Evolutionary conservation across 2,113 vertebrate genomes (phyloP).

Genomic region (Thamnaconus septentrionalis): DNA sequence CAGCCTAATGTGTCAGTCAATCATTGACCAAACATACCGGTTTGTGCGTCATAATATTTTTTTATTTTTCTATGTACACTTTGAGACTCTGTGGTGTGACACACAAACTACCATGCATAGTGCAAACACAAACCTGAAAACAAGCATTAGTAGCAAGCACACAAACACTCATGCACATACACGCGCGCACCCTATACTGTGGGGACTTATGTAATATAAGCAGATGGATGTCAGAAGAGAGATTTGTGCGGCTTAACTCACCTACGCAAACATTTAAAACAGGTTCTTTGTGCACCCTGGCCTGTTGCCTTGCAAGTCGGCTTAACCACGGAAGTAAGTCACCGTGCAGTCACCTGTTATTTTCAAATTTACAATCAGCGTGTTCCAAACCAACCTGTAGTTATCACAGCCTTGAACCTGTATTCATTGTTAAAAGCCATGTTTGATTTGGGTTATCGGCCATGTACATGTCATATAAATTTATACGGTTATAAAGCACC

Average conservation of each 20-base stretch:
- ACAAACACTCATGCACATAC: slow-evolving; percentile 7
- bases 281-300: slow-evolving; percentile 51
- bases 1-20: slow-evolving; percentile 48
- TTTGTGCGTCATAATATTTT: slow-evolving; percentile 63
- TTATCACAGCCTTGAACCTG: background rate
- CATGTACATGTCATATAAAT: too few relatives aligned
- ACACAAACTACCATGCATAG: slow-evolving; percentile 61
- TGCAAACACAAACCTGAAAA: slow-evolving; percentile 47
- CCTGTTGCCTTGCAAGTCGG: slow-evolving; percentile 47
- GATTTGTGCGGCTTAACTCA: slow-evolving; percentile 54
- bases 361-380: slow-evolving; percentile 11
- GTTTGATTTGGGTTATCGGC: too few relatives aligned
- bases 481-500: too few relatives aligned
- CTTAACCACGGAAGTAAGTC: slow-evolving; percentile 21
- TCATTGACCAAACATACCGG: slow-evolving; percentile 38
- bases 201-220: slow-evolving; percentile 52
- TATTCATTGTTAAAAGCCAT: slow-evolving; percentile 6
- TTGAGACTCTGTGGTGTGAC: slow-evolving; percentile 46
- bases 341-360: slow-evolving; percentile 10
- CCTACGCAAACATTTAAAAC: slow-evolving; percentile 64
- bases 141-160: slow-evolving; percentile 44
- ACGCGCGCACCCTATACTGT: slow-evolving; percentile 20
- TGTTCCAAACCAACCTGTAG: slow-evolving; percentile 9
- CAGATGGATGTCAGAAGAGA: slow-evolving; percentile 56
- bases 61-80: slow-evolving; percentile 73